These are phyloP conservation scores for Drosophila birchii DNA, from an alignment of 2,888 invertebrate species.

Conservation along the genomic window DNA sequence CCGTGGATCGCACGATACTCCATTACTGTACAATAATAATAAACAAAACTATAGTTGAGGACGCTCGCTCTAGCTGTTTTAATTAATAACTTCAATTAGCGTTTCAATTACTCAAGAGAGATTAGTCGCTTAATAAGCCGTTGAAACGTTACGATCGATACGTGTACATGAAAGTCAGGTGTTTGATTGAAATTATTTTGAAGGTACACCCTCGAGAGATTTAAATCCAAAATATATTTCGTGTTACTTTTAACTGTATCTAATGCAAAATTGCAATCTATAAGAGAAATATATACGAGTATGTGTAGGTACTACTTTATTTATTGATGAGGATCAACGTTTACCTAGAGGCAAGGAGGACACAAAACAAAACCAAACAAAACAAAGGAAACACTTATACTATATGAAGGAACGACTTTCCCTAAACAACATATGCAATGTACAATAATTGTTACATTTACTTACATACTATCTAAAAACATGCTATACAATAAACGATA, in stretches of 20 bases:
- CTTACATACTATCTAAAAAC: constrained; percentile 41
- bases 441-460: constrained; percentile 49
- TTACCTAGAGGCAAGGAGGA: constrained; percentile 14
- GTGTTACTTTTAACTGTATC: constrained; percentile 67
- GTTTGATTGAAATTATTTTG: constrained; percentile 66
- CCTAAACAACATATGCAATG: constrained; percentile 31
- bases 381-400: constrained; percentile 7
- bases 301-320: constrained; percentile 28
- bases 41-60: constrained; percentile 51
- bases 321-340: constrained; percentile 14
- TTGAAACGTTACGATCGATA: constrained; percentile 39
- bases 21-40: constrained; percentile 30
- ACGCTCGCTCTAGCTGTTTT: constrained; percentile 64
- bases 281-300: constrained; percentile 30
- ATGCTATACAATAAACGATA: constrained; percentile 37
- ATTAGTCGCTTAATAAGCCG: constrained; percentile 43
- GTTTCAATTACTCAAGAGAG: constrained; percentile 49
- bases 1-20: constrained; percentile 8
- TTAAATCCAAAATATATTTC: constrained; percentile 52
- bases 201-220: constrained; percentile 38
- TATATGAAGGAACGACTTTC: constrained; percentile 9
- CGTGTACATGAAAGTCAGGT: constrained; percentile 29
- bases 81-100: constrained; percentile 57
- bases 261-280: constrained; percentile 53
- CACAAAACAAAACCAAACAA: constrained; percentile 15